Percentiles rank a stretch among this genome's conserved stretches.
Evolutionary conservation across 2,797 vertebrate species (phyloP).

Genomic region (Squalus acanthias): DNA sequence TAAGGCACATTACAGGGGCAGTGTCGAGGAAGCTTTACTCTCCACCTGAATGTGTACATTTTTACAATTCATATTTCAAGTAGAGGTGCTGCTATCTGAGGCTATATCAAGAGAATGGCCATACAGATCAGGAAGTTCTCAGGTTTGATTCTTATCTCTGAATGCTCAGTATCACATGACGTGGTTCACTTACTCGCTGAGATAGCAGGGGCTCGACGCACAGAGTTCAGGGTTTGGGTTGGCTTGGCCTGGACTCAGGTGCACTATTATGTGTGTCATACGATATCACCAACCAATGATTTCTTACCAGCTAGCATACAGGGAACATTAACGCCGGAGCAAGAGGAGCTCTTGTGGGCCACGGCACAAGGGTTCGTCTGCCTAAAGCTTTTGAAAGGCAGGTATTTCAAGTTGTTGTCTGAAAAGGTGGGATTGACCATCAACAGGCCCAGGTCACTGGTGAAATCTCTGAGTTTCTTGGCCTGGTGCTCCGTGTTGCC

Average conservation of each 20-base stretch:
- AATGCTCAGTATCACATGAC: background rate
- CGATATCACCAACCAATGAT: background rate
- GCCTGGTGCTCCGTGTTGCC: background rate
- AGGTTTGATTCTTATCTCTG: background rate
- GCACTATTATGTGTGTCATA: background rate
- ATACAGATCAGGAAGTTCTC: background rate
- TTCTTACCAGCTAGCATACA: conserved; percentile 24
- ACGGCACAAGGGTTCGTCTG: background rate
- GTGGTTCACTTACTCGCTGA: background rate
- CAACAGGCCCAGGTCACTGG: conserved; percentile 9
- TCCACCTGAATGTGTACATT: background rate
- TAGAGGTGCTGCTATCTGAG: background rate
- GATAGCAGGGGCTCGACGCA: background rate
- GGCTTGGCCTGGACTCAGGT: background rate
- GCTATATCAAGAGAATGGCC: background rate
- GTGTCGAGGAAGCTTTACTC: background rate
- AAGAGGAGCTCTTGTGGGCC: background rate
- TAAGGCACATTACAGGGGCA: background rate
- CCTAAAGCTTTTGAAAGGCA: background rate
- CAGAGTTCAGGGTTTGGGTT: background rate
- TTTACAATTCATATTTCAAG: background rate
- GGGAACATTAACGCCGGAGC: background rate
- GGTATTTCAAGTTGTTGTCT: background rate
- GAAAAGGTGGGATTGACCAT: background rate
- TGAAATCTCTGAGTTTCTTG: background rate